Percentiles rank a stretch among this genome's conserved stretches.
Conservation (phyloP, 2,888 invertebrate genomes). For the Lysandra bellargus region DNA sequence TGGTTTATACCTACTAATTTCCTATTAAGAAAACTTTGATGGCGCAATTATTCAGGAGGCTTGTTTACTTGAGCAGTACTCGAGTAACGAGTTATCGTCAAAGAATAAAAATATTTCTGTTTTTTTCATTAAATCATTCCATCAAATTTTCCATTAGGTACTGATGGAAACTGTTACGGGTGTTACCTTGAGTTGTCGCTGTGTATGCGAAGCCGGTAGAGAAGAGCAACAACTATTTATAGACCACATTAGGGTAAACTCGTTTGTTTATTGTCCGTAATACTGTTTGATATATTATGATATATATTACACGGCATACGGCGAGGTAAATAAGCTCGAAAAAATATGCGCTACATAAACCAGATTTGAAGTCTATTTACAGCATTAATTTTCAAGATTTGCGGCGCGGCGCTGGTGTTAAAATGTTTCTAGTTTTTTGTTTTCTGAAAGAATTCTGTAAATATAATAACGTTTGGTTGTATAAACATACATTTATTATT, state of each 20-base stretch:
- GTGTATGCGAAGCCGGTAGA: not conserved
- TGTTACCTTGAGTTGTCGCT: not conserved
- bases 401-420: too few relatives aligned
- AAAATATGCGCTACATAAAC: conserved; percentile 4
- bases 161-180: not conserved
- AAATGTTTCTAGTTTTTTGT: too few relatives aligned
- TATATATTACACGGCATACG: not conserved
- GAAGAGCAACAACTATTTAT: not conserved
- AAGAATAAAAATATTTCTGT: not conserved
- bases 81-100: too few relatives aligned
- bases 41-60: too few relatives aligned
- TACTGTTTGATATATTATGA: not conserved
- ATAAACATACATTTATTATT: too few relatives aligned
- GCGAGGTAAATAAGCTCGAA: not conserved
- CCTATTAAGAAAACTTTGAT: too few relatives aligned
- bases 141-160: not conserved
- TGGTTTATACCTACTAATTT: too few relatives aligned
- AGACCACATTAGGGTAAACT: conserved; percentile 15
- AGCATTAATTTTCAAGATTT: not conserved
- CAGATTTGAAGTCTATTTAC: not conserved
- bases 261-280: not conserved
- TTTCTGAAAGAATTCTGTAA: too few relatives aligned
- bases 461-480: too few relatives aligned
- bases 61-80: too few relatives aligned
- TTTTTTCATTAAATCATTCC: too few relatives aligned